These are phyloP conservation scores for Lithobates sylvaticus DNA, from an alignment of 2,797 vertebrate species.

Conservation along the genomic window DNA sequence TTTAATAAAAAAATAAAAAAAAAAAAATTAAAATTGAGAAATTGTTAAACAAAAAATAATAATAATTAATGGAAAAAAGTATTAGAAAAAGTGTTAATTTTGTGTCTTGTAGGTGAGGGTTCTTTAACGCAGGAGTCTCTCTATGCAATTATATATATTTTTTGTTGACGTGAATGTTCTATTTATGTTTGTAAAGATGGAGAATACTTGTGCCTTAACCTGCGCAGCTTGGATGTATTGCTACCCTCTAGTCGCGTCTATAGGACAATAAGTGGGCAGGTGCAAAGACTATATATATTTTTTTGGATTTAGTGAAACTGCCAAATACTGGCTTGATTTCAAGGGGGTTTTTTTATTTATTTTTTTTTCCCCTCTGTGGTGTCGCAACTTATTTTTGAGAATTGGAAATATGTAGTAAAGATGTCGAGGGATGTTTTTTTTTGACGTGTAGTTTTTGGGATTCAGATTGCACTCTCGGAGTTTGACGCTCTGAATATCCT, in stretches of 20 bases:
- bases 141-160: neutral
- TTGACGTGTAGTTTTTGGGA: neutral
- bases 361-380: neutral
- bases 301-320: neutral
- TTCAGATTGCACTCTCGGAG: too few relatives aligned
- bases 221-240: neutral
- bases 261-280: too few relatives aligned
- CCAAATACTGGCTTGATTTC: neutral
- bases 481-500: too few relatives aligned
- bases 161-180: neutral
- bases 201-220: neutral
- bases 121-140: neutral
- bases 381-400: neutral
- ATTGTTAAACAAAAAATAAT: constrained; percentile 10
- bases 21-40: neutral
- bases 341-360: neutral
- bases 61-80: neutral
- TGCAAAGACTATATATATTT: too few relatives aligned
- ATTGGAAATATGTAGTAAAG: neutral
- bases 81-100: neutral
- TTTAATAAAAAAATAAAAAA: neutral
- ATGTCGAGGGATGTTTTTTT: neutral
- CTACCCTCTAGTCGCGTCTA: too few relatives aligned
- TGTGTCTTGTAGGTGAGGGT: neutral
- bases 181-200: neutral